phyloP scores from a whole-genome alignment of 2,113 vertebrate genomes.

The Fulmarus glacialis region DNA sequence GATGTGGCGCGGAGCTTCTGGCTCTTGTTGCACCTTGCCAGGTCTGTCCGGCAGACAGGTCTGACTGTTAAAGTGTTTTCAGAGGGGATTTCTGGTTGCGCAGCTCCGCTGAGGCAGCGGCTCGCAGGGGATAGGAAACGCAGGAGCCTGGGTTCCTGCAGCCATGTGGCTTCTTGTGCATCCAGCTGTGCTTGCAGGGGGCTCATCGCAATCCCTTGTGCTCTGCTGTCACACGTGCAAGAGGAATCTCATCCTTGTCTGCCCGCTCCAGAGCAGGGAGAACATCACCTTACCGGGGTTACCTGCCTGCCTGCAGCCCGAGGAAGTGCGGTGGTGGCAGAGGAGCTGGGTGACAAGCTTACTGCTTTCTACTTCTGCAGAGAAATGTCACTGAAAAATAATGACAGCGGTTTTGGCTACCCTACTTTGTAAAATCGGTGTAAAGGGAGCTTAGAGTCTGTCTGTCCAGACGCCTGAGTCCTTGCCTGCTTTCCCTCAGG shows the following conservation, averaged over 20 bases:
- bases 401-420: not conserved
- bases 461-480: not conserved
- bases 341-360: not conserved
- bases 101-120: not conserved
- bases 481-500: not conserved
- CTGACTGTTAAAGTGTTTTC: not conserved
- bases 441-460: not conserved
- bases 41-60: not conserved
- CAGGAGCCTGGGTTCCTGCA: not conserved
- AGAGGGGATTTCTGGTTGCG: not conserved
- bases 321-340: accelerated
- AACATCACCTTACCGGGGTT: not conserved
- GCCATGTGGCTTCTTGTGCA: accelerated
- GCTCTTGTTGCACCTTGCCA: not conserved
- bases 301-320: not conserved
- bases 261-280: not conserved
- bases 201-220: not conserved
- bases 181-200: not conserved
- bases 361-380: not conserved
- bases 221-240: accelerated
- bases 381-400: not conserved
- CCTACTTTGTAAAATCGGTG: not conserved
- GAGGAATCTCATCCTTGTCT: not conserved
- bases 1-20: accelerated
- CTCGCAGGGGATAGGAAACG: not conserved